Percentiles rank a stretch among this genome's conserved stretches.
Conservation (phyloP, 2,888 invertebrate species). For the Clanis bilineata region DNA sequence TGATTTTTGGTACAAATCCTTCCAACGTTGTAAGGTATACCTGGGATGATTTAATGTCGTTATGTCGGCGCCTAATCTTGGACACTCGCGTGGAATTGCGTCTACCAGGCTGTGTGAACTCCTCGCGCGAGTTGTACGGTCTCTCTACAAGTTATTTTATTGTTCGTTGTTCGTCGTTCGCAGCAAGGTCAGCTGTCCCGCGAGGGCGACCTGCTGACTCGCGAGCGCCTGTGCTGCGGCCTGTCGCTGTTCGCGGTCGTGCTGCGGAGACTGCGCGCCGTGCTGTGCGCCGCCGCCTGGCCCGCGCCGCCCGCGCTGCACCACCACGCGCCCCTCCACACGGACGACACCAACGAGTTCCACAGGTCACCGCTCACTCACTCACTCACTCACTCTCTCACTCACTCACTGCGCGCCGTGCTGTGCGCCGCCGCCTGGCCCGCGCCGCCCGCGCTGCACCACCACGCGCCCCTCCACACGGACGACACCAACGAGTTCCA, state of each 20-base stretch:
- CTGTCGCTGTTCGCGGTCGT: slow-evolving; percentile 98
- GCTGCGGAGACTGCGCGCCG: slow-evolving; percentile 91
- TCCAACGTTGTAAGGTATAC: too few relatives aligned
- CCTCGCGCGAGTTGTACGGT: too few relatives aligned
- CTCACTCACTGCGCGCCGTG: too few relatives aligned
- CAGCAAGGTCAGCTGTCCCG: slow-evolving; percentile 97
- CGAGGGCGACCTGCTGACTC: slow-evolving; percentile 97
- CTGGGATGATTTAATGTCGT: too few relatives aligned
- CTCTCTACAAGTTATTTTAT: too few relatives aligned
- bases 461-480: neutral
- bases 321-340: slow-evolving; percentile 96
- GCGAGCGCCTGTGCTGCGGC: slow-evolving; percentile 98
- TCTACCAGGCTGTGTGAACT: too few relatives aligned
- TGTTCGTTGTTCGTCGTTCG: neutral
- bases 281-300: slow-evolving; percentile 96
- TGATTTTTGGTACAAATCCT: too few relatives aligned
- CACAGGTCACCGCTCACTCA: too few relatives aligned
- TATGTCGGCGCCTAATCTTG: too few relatives aligned
- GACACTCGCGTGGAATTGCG: too few relatives aligned
- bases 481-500: neutral
- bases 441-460: neutral
- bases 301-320: slow-evolving; percentile 94
- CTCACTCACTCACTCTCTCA: too few relatives aligned
- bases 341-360: slow-evolving; percentile 97
- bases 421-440: too few relatives aligned